These are phyloP conservation scores for Protodeltote pygarga DNA, from an alignment of 2,888 invertebrate genomes.

Conservation along the genomic window DNA sequence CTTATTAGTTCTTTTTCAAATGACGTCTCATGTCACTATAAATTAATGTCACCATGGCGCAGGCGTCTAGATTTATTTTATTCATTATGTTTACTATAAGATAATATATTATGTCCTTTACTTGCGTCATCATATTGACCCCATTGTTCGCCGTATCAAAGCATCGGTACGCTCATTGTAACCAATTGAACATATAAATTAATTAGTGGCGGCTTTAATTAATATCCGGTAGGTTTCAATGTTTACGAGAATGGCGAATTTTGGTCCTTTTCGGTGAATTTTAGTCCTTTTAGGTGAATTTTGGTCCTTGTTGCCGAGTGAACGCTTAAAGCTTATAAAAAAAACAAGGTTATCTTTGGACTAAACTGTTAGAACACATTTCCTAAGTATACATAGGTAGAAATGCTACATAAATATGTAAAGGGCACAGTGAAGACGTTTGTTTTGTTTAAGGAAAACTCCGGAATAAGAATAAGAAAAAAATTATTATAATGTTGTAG, in stretches of 20 bases:
- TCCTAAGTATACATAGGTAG: too few species aligned
- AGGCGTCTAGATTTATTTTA: conserved; percentile 11
- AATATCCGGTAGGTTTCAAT: background rate
- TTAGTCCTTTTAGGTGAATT: background rate
- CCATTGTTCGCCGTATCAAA: conserved; percentile 10
- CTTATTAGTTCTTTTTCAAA: too few species aligned
- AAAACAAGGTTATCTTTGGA: too few species aligned
- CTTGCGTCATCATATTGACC: conserved; percentile 36
- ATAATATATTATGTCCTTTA: conserved; percentile 8
- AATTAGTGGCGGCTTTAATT: conserved; percentile 18
- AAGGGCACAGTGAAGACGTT: too few species aligned
- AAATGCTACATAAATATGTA: too few species aligned
- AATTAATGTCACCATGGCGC: too few species aligned
- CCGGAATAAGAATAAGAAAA: too few species aligned
- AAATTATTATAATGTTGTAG: too few species aligned
- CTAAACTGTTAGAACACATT: too few species aligned
- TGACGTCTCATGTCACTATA: background rate
- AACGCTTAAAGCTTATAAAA: too few species aligned
- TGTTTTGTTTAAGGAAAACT: too few species aligned
- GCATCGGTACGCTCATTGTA: conserved; percentile 26
- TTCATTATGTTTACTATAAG: conserved; percentile 6
- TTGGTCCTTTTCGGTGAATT: background rate
- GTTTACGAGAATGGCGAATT: background rate
- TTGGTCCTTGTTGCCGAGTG: too few species aligned
- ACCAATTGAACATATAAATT: conserved; percentile 22